Evolutionary conservation across 2,888 invertebrate species (phyloP).

Genomic region (Imbricaverruca yamaguchii): DNA sequence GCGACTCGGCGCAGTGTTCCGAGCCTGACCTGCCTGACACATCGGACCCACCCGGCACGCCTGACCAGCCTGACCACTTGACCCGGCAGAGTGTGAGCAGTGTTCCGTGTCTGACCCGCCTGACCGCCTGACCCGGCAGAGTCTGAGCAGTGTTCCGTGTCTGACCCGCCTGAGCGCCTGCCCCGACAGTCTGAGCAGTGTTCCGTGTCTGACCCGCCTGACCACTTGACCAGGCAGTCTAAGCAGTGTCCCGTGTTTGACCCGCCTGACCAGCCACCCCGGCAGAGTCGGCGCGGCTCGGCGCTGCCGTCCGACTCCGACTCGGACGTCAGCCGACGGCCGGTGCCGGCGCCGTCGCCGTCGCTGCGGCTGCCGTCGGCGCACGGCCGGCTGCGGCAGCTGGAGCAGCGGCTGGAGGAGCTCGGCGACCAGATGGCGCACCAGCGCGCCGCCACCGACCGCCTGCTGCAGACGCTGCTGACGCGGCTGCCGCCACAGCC

Average conservation of each 20-base stretch:
- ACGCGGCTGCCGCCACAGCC: background rate
- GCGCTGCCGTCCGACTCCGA: background rate
- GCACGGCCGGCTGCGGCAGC: background rate
- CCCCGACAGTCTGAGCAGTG: too few relatives aligned
- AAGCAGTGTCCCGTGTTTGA: background rate
- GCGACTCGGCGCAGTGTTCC: too few relatives aligned
- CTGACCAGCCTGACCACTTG: too few relatives aligned
- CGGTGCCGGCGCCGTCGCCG: background rate
- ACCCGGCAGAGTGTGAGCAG: too few relatives aligned
- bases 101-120: too few relatives aligned
- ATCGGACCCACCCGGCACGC: too few relatives aligned
- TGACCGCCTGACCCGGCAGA: too few relatives aligned
- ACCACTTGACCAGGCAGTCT: too few relatives aligned
- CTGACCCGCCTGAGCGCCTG: too few relatives aligned
- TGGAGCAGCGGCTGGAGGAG: background rate
- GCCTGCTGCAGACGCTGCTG: conserved; percentile 6
- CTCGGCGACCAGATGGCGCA: background rate
- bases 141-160: too few relatives aligned
- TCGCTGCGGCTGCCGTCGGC: background rate
- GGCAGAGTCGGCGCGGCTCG: background rate
- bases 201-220: too few relatives aligned
- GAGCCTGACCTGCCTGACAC: too few relatives aligned
- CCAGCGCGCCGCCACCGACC: background rate
- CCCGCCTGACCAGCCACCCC: background rate
- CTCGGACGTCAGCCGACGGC: background rate